Base-by-base conservation (phyloP, 2,113 vertebrate genomes). In the Dinomys branickii region DNA sequence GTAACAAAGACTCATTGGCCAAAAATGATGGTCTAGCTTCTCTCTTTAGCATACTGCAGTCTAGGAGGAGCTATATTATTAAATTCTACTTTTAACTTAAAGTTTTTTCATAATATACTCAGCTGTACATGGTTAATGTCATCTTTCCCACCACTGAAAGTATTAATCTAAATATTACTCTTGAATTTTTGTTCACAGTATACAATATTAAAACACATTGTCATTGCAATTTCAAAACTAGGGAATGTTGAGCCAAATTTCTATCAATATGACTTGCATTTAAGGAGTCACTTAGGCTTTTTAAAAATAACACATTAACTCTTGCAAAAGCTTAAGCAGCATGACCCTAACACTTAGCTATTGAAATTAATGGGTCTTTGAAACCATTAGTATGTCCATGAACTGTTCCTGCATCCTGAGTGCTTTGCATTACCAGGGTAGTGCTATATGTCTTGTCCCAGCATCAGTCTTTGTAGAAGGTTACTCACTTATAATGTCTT, bases 201-300 rank as follows among this genome's bases (percentile, higher is more conserved):
- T 89, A 91, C 96, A 91, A 59, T 80, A 94, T 28, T 89, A 94
- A 94, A 80, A 19, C 52, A 44, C 12, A 94, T 93, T 83, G 82
- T 6, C 17, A 75, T 90, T 92, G 59, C 67, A 52, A 95, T 88
- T 93, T 94, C 30, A 81, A 61, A 69, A 92, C 85, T 89, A 20
- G 91, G 75, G 24, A 92, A 90, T 61, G 63, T 71, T 78, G 20
- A 82, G 33, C 3, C 28, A 87, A 41, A 69, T 96, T 94, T 93
- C 7, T 61, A 44, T 61, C 44, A 69, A 17, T 54, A 47, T 63
- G 56, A 84, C 16, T 24, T 87, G 19, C 73, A 33, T 73, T 93
- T 82, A 67, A 30, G 35, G 13, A 93, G 5, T 67, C 52, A 75
- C 93, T 94, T 65, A 19, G 30, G n/a, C 3, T 30, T 78, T 96